Percentiles rank a stretch among this genome's conserved stretches.
Conservation (phyloP, 1,140 invertebrate genomes). For the Maconellicoccus hirsutus region DNA sequence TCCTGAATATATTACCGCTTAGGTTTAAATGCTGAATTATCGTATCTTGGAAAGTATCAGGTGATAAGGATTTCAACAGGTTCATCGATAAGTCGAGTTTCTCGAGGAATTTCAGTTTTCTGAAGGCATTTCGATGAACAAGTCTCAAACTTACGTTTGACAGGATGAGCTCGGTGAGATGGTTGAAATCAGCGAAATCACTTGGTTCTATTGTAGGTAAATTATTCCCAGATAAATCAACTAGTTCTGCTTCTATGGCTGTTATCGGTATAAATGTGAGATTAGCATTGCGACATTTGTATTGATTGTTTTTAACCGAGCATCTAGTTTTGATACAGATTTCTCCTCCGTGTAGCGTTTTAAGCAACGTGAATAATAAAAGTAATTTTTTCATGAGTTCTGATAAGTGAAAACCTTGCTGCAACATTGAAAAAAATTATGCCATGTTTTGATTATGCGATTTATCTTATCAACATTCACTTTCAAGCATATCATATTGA, state of each 20-base stretch:
- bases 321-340: background rate
- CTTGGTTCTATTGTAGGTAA: background rate
- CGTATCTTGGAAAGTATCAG: background rate
- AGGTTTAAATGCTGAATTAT: background rate
- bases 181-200: background rate
- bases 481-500: too few relatives aligned
- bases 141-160: background rate
- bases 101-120: background rate
- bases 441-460: too few relatives aligned
- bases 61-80: background rate
- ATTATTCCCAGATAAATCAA: background rate
- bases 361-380: background rate
- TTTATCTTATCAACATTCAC: too few relatives aligned
- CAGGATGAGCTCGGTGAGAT: background rate
- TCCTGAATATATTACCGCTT: conserved; percentile 7
- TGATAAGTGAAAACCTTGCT: too few relatives aligned
- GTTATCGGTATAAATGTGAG: background rate
- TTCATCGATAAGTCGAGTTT: background rate
- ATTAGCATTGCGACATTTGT: background rate
- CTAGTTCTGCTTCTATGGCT: background rate
- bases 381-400: background rate
- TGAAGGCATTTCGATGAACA: background rate
- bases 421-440: too few relatives aligned
- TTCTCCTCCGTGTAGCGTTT: background rate
- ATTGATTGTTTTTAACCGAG: background rate